Conservation (phyloP, 2,113 vertebrate genomes). For the Cairina moschata region DNA sequence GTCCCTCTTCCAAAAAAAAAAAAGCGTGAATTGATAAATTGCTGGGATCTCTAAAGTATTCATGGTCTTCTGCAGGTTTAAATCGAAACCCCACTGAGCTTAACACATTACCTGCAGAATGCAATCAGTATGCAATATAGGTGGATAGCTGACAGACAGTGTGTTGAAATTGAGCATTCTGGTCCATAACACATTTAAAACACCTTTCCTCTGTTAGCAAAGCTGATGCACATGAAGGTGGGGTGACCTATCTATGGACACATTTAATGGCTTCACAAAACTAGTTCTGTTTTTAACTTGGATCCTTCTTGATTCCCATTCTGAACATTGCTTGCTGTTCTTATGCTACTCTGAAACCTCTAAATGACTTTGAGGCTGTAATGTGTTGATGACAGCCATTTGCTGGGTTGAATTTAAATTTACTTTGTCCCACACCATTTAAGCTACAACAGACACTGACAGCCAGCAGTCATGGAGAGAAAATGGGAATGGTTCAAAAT, state of each 20-base stretch:
- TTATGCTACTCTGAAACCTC: neutral
- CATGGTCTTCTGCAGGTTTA: neutral
- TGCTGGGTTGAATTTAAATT: constrained; percentile 50
- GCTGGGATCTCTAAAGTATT: neutral
- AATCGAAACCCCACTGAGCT: neutral
- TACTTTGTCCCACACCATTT: constrained; percentile 24
- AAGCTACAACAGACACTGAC: constrained; percentile 28
- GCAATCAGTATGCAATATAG: neutral
- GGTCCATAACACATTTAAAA: rapidly evolving
- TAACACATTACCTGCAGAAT: neutral
- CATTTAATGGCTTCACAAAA: neutral
- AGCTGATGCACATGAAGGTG: neutral
- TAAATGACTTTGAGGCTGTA: constrained; percentile 19
- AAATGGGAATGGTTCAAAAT: neutral
- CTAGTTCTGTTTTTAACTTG: neutral
- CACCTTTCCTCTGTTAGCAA: neutral
- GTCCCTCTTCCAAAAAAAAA: neutral
- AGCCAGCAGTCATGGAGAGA: neutral
- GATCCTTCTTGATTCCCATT: neutral
- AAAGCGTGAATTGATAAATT: neutral
- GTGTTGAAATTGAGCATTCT: neutral
- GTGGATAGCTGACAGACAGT: neutral
- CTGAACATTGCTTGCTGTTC: neutral
- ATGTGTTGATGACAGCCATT: constrained; percentile 16
- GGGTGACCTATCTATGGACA: neutral